These are phyloP conservation scores for Serilophus lunatus DNA, from an alignment of 2,113 vertebrate species.

Conservation along the genomic window DNA sequence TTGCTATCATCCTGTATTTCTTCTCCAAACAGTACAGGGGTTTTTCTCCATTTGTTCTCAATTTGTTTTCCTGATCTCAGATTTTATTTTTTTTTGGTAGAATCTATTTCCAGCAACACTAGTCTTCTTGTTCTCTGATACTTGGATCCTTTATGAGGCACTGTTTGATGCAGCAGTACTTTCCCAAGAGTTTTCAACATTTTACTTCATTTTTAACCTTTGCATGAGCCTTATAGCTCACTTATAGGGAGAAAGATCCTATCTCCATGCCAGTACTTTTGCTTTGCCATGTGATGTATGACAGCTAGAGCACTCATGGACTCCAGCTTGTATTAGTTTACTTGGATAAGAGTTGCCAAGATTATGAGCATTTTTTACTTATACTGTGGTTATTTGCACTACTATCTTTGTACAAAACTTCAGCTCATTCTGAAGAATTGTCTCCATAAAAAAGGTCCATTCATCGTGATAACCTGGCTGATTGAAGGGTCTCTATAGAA, in stretches of 20 bases:
- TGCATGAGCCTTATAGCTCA: neutral
- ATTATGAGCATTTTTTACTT: neutral
- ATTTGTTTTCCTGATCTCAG: neutral
- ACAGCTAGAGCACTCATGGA: neutral
- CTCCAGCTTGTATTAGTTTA: neutral
- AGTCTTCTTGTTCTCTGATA: neutral
- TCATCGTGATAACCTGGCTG: neutral
- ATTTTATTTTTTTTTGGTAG: neutral
- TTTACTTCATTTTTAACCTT: neutral
- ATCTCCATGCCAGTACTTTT: neutral
- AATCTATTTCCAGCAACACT: neutral
- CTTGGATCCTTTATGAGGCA: neutral
- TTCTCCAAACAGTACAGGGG: neutral
- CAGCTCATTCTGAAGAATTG: neutral
- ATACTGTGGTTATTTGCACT: neutral
- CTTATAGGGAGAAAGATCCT: rapidly evolving
- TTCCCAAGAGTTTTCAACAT: neutral
- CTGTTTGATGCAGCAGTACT: neutral
- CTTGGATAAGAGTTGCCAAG: neutral
- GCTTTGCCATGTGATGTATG: neutral
- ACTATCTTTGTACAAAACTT: neutral
- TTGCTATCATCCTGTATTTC: neutral
- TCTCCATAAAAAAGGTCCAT: neutral
- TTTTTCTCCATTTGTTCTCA: neutral
- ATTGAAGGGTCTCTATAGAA: neutral